Evolutionary conservation across 2,888 invertebrate species (phyloP).

Genomic region (Trisateles emortualis): DNA sequence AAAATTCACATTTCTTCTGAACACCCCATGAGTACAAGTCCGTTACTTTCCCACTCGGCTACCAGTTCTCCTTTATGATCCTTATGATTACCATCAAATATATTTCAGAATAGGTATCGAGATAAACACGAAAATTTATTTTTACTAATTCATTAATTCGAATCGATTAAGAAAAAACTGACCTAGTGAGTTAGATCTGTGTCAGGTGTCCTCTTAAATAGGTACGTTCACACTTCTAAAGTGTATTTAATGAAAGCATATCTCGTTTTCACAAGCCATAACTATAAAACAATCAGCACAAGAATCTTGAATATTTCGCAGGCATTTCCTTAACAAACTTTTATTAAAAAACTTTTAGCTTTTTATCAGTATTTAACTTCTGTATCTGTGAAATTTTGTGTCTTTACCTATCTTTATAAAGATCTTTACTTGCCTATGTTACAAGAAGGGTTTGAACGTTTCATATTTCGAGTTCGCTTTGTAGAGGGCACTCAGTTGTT

Average conservation of each 20-base stretch:
- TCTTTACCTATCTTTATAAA: slow-evolving; percentile 13
- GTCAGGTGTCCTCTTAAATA: too few species aligned
- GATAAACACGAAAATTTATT: too few species aligned
- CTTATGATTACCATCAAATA: too few species aligned
- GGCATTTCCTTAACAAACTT: slow-evolving; percentile 34
- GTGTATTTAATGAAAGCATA: slow-evolving; percentile 32
- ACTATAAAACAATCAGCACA: slow-evolving; percentile 40
- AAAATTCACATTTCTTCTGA: too few species aligned
- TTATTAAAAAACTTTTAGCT: slow-evolving; percentile 40
- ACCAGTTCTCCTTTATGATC: too few species aligned
- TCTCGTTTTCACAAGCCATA: slow-evolving; percentile 26
- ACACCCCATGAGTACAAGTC: too few species aligned
- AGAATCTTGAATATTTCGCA: slow-evolving; percentile 32
- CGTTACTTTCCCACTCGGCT: too few species aligned
- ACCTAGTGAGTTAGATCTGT: too few species aligned
- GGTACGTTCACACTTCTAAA: slow-evolving; percentile 14
- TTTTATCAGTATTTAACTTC: slow-evolving; percentile 31
- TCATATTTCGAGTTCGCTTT: slow-evolving; percentile 27
- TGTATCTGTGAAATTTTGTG: slow-evolving; percentile 14
- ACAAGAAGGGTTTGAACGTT: slow-evolving; percentile 17
- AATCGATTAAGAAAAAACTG: too few species aligned
- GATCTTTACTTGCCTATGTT: slow-evolving; percentile 4
- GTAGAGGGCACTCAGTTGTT: slow-evolving; percentile 32
- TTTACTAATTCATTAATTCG: too few species aligned
- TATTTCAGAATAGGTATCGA: too few species aligned